Evolutionary conservation across 1,140 invertebrate species (phyloP), one percentile per base, ranked within the genome.

Genomic region (Caenorhabditis remanei): DNA sequence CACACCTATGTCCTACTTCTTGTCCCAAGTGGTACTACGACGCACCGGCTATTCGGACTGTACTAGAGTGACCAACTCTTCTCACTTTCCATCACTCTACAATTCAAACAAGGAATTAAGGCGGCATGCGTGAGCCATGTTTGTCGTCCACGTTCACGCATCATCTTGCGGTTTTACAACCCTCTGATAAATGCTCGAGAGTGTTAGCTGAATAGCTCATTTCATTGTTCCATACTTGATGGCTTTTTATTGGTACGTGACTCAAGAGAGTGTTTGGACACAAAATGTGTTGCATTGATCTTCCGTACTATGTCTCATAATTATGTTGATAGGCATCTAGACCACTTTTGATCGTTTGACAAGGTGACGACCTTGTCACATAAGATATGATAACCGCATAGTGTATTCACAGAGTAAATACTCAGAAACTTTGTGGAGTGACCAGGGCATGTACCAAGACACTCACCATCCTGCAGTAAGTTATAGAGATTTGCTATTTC

Each of bases 81-180:
- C 65, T 5, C 71, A 79, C 46, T 79, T 32, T 13, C n/a, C 46
- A 3, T 50, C n/a, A 16, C 16, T 46, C 40, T 71, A 71, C 41
- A 79, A 46, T 79, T 79, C 46, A 79, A 79, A 79, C 71, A 79
- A 79, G 71, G 46, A 50, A 79, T 79, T 79, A 79, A 79, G 41
- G 71, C 71, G 40, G 40, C 65, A 79, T 79, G 71, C 71, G 71
- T 79, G 71, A 79, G 71, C 71, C n/a, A 79, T 79, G 21, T 79
- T 79, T 79, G 71, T 32, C 46, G 71, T 32, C 46, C 71, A 71
- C 14, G 13, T 46, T 71, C 40, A 46, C 41, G 19, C 67, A 46
- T 43, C 63, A 65, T 71, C 11, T n/a, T 50, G 11, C 7, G 11
- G 43, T 14, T 79, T 79, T 79, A 79, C 71, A 79, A 79, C 43